phyloP scores from a whole-genome alignment of 2,888 invertebrate genomes.

The Hipparchia sbordonii region DNA sequence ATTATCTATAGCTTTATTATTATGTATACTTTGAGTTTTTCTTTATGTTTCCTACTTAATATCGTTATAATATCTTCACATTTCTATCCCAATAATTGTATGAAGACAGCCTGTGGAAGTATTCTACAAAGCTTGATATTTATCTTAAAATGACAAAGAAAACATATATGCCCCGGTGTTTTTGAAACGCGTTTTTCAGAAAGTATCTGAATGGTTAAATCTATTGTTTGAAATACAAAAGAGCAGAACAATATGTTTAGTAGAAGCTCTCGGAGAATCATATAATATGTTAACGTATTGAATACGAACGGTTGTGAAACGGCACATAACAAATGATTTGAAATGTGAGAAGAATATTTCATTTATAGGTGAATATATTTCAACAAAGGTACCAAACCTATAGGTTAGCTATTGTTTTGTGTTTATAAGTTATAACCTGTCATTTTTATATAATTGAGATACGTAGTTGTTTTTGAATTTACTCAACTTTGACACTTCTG shows the following conservation, averaged over 20 bases:
- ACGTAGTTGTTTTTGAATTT: too few species aligned
- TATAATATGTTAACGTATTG: constrained; percentile 20
- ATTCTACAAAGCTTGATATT: constrained; percentile 4
- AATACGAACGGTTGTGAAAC: constrained; percentile 17
- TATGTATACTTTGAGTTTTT: too few species aligned
- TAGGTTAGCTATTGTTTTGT: too few species aligned
- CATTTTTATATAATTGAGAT: too few species aligned
- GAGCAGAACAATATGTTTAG: constrained; percentile 28
- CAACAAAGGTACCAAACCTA: not conserved
- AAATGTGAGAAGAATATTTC: constrained; percentile 25
- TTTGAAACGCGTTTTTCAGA: constrained; percentile 14
- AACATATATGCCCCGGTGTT: constrained; percentile 13
- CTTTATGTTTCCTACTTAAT: not conserved
- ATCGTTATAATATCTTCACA: not conserved
- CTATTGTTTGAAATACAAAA: constrained; percentile 28
- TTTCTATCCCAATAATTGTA: not conserved
- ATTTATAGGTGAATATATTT: constrained; percentile 9
- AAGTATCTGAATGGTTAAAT: constrained; percentile 27
- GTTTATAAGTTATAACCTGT: too few species aligned
- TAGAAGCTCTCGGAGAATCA: constrained; percentile 20
- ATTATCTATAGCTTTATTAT: too few species aligned
- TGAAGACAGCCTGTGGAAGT: not conserved
- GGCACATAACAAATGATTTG: constrained; percentile 19
- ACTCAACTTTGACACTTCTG: too few species aligned
- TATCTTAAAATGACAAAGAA: constrained; percentile 14